Conservation (phyloP, 2,113 vertebrate species). For the Chaenogobius annularis region DNA sequence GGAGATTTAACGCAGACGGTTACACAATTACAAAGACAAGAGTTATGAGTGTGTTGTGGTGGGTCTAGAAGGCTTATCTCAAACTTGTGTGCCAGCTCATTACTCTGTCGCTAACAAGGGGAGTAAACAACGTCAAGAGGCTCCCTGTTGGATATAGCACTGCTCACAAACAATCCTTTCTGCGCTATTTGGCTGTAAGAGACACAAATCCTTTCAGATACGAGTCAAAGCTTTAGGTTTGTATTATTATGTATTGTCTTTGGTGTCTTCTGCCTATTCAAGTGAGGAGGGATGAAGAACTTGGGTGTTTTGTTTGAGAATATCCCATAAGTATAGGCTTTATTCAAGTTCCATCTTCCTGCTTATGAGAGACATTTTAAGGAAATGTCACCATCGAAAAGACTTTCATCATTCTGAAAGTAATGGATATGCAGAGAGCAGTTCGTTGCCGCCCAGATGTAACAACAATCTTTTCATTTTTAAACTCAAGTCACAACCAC, state of each 20-base stretch:
- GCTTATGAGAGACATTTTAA: too few relatives aligned
- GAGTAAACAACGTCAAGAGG: slow-evolving; percentile 53
- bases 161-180: slow-evolving; percentile 27
- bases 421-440: too few relatives aligned
- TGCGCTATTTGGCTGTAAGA: slow-evolving; percentile 6
- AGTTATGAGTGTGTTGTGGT: slow-evolving; percentile 29
- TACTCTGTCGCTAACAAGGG: slow-evolving; percentile 33
- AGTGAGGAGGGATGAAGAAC: background rate
- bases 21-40: slow-evolving; percentile 30
- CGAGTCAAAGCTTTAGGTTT: slow-evolving; percentile 6
- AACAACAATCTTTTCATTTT: too few relatives aligned
- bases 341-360: background rate
- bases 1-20: background rate
- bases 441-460: too few relatives aligned
- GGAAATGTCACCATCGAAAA: too few relatives aligned
- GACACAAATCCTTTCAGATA: slow-evolving; percentile 38
- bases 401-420: too few relatives aligned
- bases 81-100: slow-evolving; percentile 41
- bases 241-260: background rate
- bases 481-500: too few relatives aligned
- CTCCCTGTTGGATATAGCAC: slow-evolving; percentile 29
- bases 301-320: background rate
- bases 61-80: slow-evolving; percentile 20
- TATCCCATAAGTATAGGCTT: background rate
- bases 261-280: background rate